Evolutionary conservation across 2,888 invertebrate species (phyloP), one percentile per base, ranked within the genome.

Genomic region (Vanessa cardui): DNA sequence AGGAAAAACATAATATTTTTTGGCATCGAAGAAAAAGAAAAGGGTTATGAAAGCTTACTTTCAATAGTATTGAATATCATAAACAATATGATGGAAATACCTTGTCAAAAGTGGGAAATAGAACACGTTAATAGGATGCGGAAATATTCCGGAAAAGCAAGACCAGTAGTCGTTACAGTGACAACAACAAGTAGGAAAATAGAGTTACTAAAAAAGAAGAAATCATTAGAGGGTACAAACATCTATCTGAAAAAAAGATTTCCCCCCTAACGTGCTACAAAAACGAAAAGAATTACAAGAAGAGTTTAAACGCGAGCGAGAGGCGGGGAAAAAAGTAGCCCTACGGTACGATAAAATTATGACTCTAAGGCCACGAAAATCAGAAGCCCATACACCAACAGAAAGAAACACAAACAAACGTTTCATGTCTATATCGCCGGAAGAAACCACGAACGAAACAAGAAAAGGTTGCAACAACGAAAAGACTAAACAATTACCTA

Each of bases 1-100:
- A 73, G 63, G 33, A 76, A 70, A 72, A 76, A 78, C 20, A 1
- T 77, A 1, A 60, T 77, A 52, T 74, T 77, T 20, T 77, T 78
- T 66, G 77, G 77, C 5, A 58, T 78, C 9, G 60, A 71, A 56
- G 71, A 74, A 67, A 70, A 39, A 44, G 69, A 71, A 60, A 66
- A 69, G 58, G 52, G 66, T 8, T 72, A 73, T 58, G 64, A 71
- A 60, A 64, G 44, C 46, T 15, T 71, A 21, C 47, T 69, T 3
- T 61, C 39, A 2, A 58, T 54, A 31, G n/a, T 72, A 2, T 26
- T 71, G 46, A 50, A 68, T 4, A 70, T 68, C 3, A 70, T 73
- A 21, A 73, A 69, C n/a, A 69, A 69, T 0, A 52, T n/a, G 5
- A 67, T 71, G 68, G 54, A 66, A 66, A 58, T 73, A 47, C 49